phyloP scores from a whole-genome alignment of 2,888 invertebrate species.

The Chaitophorus viminalis region DNA sequence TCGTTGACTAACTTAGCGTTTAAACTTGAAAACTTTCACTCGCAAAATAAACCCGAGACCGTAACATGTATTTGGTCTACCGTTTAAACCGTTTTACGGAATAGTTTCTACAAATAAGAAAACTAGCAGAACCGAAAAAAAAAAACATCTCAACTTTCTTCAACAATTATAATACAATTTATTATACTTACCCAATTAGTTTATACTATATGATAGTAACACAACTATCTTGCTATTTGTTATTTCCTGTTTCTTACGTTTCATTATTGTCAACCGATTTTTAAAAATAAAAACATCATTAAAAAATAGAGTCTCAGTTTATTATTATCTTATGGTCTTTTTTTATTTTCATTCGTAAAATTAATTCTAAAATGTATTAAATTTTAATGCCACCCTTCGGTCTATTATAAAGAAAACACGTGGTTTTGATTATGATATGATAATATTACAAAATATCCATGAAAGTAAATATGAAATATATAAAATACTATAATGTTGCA shows the following conservation, averaged over 20 bases:
- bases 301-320: neutral
- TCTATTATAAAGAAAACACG: neutral
- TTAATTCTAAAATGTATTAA: neutral
- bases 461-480: neutral
- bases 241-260: slow-evolving; percentile 1
- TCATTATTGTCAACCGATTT: neutral
- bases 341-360: neutral
- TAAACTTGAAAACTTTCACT: neutral
- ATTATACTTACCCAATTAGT: too few relatives aligned
- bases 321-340: neutral
- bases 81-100: neutral
- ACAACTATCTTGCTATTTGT: neutral
- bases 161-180: neutral
- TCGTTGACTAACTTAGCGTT: neutral
- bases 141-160: neutral
- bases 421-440: too few relatives aligned
- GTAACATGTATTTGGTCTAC: neutral
- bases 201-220: too few relatives aligned
- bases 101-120: neutral
- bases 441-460: neutral
- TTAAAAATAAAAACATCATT: neutral
- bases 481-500: too few relatives aligned
- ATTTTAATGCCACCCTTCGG: neutral
- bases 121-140: neutral
- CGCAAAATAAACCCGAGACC: neutral